These are phyloP conservation scores for Cylindroiulus punctatus DNA, from an alignment of 2,888 invertebrate species.

Conservation along the genomic window DNA sequence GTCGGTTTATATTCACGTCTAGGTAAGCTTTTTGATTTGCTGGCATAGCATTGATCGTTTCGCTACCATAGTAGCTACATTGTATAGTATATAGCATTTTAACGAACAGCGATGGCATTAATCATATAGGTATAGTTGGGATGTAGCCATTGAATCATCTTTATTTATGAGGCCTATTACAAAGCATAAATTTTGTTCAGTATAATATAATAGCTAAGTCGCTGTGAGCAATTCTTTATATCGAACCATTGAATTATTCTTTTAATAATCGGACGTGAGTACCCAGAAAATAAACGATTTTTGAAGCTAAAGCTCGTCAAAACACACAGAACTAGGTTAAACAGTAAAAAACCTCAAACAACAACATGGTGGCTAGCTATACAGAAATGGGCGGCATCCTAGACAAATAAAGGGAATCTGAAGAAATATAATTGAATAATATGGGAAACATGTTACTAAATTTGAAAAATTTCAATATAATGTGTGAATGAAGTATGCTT, in stretches of 20 bases:
- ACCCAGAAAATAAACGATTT: neutral
- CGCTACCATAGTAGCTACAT: constrained; percentile 18
- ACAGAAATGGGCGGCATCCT: constrained; percentile 18
- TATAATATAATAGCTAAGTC: neutral
- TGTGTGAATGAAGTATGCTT: neutral
- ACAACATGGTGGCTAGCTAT: neutral
- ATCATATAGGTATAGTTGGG: neutral
- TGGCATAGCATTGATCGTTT: neutral
- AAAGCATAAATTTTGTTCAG: neutral
- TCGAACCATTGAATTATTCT: neutral
- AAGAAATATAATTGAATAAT: neutral
- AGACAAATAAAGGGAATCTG: neutral
- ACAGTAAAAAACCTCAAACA: neutral
- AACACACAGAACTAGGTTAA: neutral
- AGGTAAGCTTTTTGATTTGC: neutral
- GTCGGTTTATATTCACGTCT: neutral
- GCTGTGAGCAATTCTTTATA: neutral
- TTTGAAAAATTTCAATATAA: neutral
- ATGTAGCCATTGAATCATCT: neutral
- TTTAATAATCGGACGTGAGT: neutral
- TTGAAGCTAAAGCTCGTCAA: neutral
- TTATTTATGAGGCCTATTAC: neutral
- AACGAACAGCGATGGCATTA: neutral
- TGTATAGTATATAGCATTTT: neutral
- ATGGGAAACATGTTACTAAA: neutral